These are phyloP conservation scores for Apis florea DNA, from an alignment of 1,140 invertebrate species.

Conservation along the genomic window DNA sequence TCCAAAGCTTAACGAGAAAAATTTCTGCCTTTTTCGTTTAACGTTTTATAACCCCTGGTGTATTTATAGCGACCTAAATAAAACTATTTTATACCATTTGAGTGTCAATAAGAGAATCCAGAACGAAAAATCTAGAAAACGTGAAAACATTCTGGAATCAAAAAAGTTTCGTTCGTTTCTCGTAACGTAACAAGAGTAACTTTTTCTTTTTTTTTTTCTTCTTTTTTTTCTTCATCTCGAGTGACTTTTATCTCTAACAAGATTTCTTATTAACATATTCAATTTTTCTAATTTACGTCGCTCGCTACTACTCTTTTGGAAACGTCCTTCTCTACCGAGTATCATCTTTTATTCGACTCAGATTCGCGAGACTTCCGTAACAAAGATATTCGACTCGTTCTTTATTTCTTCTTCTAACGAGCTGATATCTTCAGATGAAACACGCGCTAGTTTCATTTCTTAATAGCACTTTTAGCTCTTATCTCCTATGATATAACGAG, in stretches of 20 bases:
- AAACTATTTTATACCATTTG: not conserved
- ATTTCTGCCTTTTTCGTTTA: not conserved
- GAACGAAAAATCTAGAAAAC: not conserved
- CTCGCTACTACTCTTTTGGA: not conserved
- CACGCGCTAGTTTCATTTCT: constrained; percentile 6
- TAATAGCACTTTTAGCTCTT: constrained; percentile 21
- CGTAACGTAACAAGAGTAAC: too few species aligned
- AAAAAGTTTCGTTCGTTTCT: too few species aligned
- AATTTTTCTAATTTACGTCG: not conserved
- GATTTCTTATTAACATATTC: constrained; percentile 5
- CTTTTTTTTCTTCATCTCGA: not conserved
- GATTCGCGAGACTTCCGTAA: not conserved
- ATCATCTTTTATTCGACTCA: not conserved
- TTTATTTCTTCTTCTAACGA: constrained; percentile 12
- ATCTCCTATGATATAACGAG: constrained; percentile 14
- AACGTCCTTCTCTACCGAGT: too few species aligned
- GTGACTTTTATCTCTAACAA: not conserved
- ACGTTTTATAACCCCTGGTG: not conserved
- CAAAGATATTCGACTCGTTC: not conserved
- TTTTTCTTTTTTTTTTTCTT: too few species aligned
- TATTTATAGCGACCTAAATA: not conserved
- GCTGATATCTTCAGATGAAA: constrained; percentile 2
- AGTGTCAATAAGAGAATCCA: not conserved
- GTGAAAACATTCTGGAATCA: not conserved
- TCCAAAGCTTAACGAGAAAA: constrained; percentile 24